Base-by-base conservation (phyloP, 1,140 invertebrate species). In the Drosophila dunni region DNA sequence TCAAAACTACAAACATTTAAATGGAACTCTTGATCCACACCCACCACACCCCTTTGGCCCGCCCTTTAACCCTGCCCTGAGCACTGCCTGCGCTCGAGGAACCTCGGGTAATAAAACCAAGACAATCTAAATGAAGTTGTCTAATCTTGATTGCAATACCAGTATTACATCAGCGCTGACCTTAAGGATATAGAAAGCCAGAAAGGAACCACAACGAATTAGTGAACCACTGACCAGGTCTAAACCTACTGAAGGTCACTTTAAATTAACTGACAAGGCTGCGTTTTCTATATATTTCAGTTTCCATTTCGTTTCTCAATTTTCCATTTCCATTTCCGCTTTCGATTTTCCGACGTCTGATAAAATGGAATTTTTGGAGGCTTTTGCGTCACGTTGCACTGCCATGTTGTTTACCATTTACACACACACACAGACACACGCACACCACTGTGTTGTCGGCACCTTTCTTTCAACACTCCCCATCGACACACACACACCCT, bases 381-480 rank as follows among this genome's bases (percentile, higher is more conserved):
- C 44, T 57, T 50, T 60, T 80, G 80, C 81, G 77, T 84, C 81
- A 84, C 81, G 81, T 84, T 84, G 81, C 81, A 88, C 66, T 57
- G 36, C n/a, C 79, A 72, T 69, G 63, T 48, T 75, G 62, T 79
- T 82, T 71, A 78, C 79, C 70, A 88, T 78, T 85, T 85, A 75
- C 75, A 71, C 46, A 58, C 53, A 57, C 29, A 17, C 17, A 20
- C 17, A n/a, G n/a, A 40, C 38, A 53, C n/a, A 15, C 13, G 20
- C 36, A 42, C 29, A 6, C 45, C 34, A 51, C 45, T 44, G 38
- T 53, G 29, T 29, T 15, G 5, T 45, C n/a, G 24, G 15, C 40
- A 46, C 48, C 24, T 20, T 11, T 24, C 48, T 13, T 29, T 11
- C 24, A 3, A 11, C 20, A 7, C 48, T 24, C 7, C 29, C 50